Evolutionary conservation across 2,113 vertebrate genomes (phyloP).

Genomic region (Chaenogobius annularis): DNA sequence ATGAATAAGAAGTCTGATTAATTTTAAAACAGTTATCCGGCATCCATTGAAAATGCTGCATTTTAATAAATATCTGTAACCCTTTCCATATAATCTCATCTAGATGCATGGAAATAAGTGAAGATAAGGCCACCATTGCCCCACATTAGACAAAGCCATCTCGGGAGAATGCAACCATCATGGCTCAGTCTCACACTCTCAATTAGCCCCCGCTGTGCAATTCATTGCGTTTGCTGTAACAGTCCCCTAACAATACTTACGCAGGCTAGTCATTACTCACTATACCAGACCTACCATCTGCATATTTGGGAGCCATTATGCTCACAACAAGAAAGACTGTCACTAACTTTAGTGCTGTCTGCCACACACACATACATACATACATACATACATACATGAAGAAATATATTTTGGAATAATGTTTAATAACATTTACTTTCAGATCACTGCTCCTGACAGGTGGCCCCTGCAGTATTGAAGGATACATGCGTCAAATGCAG

Average conservation of each 20-base stretch:
- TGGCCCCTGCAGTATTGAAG: no score
- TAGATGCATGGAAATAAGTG: conserved; percentile 53
- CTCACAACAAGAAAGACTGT: conserved; percentile 14
- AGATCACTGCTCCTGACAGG: no score
- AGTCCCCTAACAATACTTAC: conserved; percentile 69
- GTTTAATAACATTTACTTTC: conserved; percentile 42
- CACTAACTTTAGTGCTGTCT: conserved; percentile 25
- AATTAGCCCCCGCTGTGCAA: conserved; percentile 77
- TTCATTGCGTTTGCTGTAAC: conserved; percentile 73
- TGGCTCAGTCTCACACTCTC: conserved; percentile 62
- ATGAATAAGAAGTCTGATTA: conserved; percentile 57
- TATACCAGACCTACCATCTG: conserved; percentile 51
- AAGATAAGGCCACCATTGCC: conserved; percentile 51
- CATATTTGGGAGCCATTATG: conserved; percentile 49
- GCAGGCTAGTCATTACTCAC: conserved; percentile 63
- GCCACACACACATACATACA: conserved; percentile 21
- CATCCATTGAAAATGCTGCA: conserved; percentile 43
- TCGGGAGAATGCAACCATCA: conserved; percentile 67
- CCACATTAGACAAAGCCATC: conserved; percentile 66
- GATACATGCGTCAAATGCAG: no score
- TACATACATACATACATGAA: neutral
- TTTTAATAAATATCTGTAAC: conserved; percentile 58
- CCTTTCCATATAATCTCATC: conserved; percentile 55
- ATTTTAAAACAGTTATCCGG: conserved; percentile 51
- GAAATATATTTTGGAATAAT: conserved; percentile 36